phyloP scores from a whole-genome alignment of 2,113 vertebrate species.

The Hydrochoerus hydrochaeris region DNA sequence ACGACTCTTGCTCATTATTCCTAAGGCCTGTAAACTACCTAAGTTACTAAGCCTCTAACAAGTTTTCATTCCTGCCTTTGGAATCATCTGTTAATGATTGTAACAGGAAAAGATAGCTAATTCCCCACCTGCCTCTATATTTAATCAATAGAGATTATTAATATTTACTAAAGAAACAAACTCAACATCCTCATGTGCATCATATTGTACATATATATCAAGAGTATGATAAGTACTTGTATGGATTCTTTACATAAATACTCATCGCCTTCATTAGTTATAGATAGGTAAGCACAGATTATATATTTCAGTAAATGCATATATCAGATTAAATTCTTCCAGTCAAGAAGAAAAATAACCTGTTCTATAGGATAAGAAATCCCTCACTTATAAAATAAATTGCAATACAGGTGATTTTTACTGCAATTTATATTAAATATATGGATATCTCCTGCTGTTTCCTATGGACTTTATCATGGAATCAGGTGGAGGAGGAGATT shows the following conservation, averaged over 20 bases:
- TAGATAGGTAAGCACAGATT: neutral
- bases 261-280: neutral
- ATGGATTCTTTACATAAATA: neutral
- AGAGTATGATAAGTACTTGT: neutral
- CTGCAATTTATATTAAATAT: neutral
- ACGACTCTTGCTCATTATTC: neutral
- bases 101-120: neutral
- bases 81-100: neutral
- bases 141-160: neutral
- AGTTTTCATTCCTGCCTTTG: neutral
- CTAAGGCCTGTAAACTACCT: neutral
- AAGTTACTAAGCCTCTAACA: neutral
- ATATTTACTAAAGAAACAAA: neutral
- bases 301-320: neutral
- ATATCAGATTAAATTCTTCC: neutral
- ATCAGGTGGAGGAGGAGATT: neutral
- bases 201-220: neutral
- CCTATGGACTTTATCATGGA: neutral
- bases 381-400: neutral
- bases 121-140: neutral
- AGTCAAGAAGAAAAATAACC: neutral
- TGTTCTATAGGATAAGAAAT: neutral
- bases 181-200: neutral
- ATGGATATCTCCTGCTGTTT: neutral
- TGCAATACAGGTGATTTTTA: neutral